Evolutionary conservation across 2,888 invertebrate genomes (phyloP).

Genomic region (Drosophila gaucha): DNA sequence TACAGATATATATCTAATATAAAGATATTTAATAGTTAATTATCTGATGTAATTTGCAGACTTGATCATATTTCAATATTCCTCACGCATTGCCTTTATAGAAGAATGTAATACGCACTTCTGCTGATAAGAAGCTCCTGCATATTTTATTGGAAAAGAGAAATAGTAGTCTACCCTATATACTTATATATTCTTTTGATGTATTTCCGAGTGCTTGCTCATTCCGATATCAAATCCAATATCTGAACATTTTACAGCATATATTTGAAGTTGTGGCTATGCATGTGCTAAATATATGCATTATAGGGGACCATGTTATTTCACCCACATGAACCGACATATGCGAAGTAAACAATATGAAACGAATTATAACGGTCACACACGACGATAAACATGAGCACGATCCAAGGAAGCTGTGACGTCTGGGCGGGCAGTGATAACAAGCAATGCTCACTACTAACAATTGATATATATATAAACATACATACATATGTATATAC

Average conservation of each 20-base stretch:
- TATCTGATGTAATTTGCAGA: too few species aligned
- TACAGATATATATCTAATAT: too few species aligned
- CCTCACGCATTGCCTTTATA: too few species aligned
- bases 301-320: slow-evolving; percentile 47
- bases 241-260: background rate
- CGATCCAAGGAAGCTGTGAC: slow-evolving; percentile 33
- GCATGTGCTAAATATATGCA: slow-evolving; percentile 28
- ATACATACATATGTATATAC: background rate
- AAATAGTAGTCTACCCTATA: too few species aligned
- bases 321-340: slow-evolving; percentile 31
- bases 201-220: background rate
- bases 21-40: too few species aligned
- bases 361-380: slow-evolving; percentile 35
- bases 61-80: too few species aligned
- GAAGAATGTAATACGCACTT: too few species aligned
- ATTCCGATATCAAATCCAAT: slow-evolving; percentile 11
- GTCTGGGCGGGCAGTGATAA: slow-evolving; percentile 31
- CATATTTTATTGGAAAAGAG: too few species aligned
- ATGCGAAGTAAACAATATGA: background rate
- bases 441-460: slow-evolving; percentile 6
- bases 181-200: background rate
- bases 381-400: slow-evolving; percentile 25
- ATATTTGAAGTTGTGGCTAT: background rate
- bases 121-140: background rate
- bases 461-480: background rate